Percentiles rank a stretch among this genome's conserved stretches.
Evolutionary conservation across 2,888 invertebrate genomes (phyloP).

Genomic region (Xestia rhomboidea): DNA sequence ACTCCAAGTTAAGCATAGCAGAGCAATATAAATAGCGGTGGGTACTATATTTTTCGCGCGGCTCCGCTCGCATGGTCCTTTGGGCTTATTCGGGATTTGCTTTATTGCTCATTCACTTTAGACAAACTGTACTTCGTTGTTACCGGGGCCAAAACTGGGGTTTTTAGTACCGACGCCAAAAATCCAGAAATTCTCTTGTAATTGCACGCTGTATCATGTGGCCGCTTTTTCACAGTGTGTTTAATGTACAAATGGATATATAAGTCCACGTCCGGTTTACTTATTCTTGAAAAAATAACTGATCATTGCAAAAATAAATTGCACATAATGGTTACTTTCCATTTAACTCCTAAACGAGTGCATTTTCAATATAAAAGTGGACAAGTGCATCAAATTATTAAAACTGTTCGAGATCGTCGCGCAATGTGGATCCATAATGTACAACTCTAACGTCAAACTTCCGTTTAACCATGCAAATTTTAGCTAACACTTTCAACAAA

Average conservation of each 20-base stretch:
- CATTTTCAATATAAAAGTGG: slow-evolving; percentile 8
- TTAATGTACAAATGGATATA: neutral
- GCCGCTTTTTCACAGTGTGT: neutral
- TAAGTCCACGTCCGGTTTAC: neutral
- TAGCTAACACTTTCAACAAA: slow-evolving; percentile 83
- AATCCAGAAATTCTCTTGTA: slow-evolving; percentile 47
- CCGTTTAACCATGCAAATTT: slow-evolving; percentile 85
- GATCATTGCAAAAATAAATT: neutral
- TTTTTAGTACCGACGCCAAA: slow-evolving; percentile 49
- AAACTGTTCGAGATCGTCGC: slow-evolving; percentile 61
- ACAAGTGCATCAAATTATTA: slow-evolving; percentile 46
- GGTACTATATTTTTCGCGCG: slow-evolving; percentile 65
- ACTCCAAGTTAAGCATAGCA: slow-evolving; percentile 57
- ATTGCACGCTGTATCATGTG: slow-evolving; percentile 28
- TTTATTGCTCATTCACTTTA: slow-evolving; percentile 70
- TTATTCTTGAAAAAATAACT: neutral
- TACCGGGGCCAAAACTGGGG: slow-evolving; percentile 55
- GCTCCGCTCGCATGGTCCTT: slow-evolving; percentile 56
- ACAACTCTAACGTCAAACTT: slow-evolving; percentile 79
- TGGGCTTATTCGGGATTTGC: slow-evolving; percentile 65
- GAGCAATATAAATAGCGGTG: slow-evolving; percentile 59
- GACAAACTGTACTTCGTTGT: slow-evolving; percentile 62
- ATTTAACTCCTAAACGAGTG: neutral
- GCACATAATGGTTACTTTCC: neutral
- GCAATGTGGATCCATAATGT: slow-evolving; percentile 74